phyloP scores from a whole-genome alignment of 2,888 invertebrate genomes.

The Melanotus villosus region DNA sequence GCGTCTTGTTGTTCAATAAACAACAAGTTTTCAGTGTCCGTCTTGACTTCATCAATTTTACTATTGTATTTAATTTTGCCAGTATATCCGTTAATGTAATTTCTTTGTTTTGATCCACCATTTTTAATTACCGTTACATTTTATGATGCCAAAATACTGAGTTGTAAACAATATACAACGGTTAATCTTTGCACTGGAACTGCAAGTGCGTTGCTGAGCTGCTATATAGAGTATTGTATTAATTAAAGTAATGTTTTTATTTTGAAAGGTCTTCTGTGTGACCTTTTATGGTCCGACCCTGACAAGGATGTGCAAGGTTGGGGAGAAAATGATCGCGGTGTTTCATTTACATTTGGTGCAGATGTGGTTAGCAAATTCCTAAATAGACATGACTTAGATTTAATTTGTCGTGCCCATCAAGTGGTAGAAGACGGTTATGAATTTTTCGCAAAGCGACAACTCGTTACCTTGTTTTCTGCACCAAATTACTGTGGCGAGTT shows the following conservation, averaged over 20 bases:
- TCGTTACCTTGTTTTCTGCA: slow-evolving; percentile 98
- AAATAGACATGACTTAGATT: slow-evolving; percentile 95
- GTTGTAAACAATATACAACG: no score
- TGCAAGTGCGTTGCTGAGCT: background rate
- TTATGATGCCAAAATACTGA: no score
- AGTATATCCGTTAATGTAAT: no score
- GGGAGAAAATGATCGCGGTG: slow-evolving; percentile 99
- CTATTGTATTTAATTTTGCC: no score
- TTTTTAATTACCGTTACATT: no score
- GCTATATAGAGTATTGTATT: no score
- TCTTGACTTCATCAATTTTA: no score
- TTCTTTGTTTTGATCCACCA: no score
- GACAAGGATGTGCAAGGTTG: slow-evolving; percentile 95
- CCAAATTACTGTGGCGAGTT: slow-evolving; percentile 99
- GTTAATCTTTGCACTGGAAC: no score
- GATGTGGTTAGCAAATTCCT: slow-evolving; percentile 98
- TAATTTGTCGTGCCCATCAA: slow-evolving; percentile 98
- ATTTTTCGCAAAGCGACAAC: slow-evolving; percentile 97
- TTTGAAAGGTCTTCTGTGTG: slow-evolving; percentile 94
- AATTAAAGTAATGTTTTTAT: no score
- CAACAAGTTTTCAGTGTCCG: no score
- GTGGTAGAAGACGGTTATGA: slow-evolving; percentile 99
- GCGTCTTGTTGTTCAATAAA: no score
- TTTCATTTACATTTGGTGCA: slow-evolving; percentile 98
- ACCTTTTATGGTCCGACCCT: slow-evolving; percentile 97